Percentiles rank a stretch among this genome's conserved stretches.
These are phyloP conservation scores for Ectobius pallidus DNA, from an alignment of 2,888 invertebrate genomes.

Conservation along the genomic window DNA sequence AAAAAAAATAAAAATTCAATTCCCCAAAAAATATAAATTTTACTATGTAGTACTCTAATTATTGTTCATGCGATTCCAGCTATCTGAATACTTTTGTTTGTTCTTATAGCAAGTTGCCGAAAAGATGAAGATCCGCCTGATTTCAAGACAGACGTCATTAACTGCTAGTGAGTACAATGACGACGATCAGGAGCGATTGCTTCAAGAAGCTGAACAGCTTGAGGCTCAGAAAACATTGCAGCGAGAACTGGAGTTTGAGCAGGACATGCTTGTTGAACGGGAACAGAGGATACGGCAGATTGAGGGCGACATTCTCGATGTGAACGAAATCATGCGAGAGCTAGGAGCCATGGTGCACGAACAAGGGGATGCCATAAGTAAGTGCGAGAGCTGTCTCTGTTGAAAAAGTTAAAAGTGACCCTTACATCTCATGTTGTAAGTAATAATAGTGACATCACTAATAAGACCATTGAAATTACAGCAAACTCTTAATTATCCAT, in stretches of 20 bases:
- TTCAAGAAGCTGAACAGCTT: constrained; percentile 50
- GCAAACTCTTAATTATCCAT: no score
- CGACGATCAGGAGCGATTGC: constrained; percentile 43
- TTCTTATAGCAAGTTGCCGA: constrained; percentile 64
- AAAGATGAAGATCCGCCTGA: constrained; percentile 71
- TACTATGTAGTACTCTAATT: no score
- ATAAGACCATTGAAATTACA: no score
- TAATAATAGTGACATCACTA: no score
- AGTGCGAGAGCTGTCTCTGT: no score
- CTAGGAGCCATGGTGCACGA: constrained; percentile 72
- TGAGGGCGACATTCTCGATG: constrained; percentile 81
- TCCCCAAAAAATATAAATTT: no score
- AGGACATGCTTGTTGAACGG: constrained; percentile 78
- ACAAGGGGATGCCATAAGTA: constrained; percentile 77
- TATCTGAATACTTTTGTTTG: no score
- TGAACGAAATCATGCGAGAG: constrained; percentile 82
- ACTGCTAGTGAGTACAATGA: constrained; percentile 46
- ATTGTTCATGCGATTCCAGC: no score
- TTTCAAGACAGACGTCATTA: constrained; percentile 46
- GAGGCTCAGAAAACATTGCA: constrained; percentile 49
- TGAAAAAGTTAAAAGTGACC: no score
- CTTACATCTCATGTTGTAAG: no score
- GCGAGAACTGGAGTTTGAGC: constrained; percentile 75
- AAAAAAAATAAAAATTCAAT: no score
- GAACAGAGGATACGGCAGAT: constrained; percentile 81